These are phyloP conservation scores for Drymonia ruficornis DNA, from an alignment of 2,888 invertebrate species.

Conservation along the genomic window DNA sequence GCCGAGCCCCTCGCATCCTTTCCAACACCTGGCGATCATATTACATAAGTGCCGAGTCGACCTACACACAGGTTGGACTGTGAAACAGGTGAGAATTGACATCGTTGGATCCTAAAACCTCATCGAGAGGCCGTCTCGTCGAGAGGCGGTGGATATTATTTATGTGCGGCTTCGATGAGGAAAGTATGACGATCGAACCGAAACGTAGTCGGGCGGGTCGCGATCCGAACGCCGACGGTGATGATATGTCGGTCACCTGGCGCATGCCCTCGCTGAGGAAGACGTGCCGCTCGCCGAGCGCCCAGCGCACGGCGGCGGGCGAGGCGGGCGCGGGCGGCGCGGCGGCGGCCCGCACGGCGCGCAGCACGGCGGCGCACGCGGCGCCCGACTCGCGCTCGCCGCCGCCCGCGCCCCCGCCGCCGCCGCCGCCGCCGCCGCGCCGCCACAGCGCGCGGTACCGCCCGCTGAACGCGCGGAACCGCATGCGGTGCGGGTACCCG, in stretches of 20 bases:
- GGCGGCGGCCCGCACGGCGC: slow-evolving; percentile 90
- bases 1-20: slow-evolving; percentile 90
- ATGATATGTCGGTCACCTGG: slow-evolving; percentile 84
- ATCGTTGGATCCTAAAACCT: too few species aligned
- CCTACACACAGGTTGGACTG: too few species aligned
- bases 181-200: too few species aligned
- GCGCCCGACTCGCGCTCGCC: slow-evolving; percentile 83
- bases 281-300: slow-evolving; percentile 95
- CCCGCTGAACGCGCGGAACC: slow-evolving; percentile 95
- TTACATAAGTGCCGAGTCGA: too few species aligned
- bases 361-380: slow-evolving; percentile 90
- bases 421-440: slow-evolving; percentile 92
- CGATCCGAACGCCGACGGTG: slow-evolving; percentile 6
- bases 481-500: slow-evolving; percentile 97
- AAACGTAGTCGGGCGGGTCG: too few species aligned
- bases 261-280: slow-evolving; percentile 97
- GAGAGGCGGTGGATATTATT: too few species aligned
- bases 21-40: slow-evolving; percentile 88
- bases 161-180: too few species aligned
- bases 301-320: slow-evolving; percentile 89
- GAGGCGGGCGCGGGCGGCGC: slow-evolving; percentile 90
- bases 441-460: slow-evolving; percentile 94
- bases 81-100: too few species aligned
- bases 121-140: too few species aligned
- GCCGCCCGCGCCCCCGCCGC: too few species aligned